Evolutionary conservation across 2,888 invertebrate genomes (phyloP).

Genomic region (Cheilosia grossa): DNA sequence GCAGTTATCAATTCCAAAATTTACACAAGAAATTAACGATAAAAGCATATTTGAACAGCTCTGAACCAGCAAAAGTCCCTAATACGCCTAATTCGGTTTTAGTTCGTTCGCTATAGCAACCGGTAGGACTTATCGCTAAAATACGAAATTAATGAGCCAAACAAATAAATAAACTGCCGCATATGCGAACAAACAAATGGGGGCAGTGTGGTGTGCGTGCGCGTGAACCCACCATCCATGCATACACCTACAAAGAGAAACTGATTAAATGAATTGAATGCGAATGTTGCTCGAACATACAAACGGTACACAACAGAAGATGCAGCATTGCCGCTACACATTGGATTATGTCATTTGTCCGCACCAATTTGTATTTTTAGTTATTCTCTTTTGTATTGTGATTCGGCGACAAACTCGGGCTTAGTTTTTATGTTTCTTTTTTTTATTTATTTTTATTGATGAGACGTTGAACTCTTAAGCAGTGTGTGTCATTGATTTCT

Average conservation of each 20-base stretch:
- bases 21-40: slow-evolving; percentile 22
- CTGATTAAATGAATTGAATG: slow-evolving; percentile 43
- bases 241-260: slow-evolving; percentile 23
- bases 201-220: slow-evolving; percentile 8
- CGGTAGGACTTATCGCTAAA: slow-evolving; percentile 47
- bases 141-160: slow-evolving; percentile 52
- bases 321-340: slow-evolving; percentile 29
- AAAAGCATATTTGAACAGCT: slow-evolving; percentile 29
- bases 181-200: slow-evolving; percentile 37
- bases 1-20: slow-evolving; percentile 30
- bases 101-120: neutral
- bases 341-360: slow-evolving; percentile 59
- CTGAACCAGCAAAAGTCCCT: neutral
- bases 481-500: slow-evolving; percentile 51
- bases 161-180: slow-evolving; percentile 50
- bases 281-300: slow-evolving; percentile 10
- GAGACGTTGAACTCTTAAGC: slow-evolving; percentile 49
- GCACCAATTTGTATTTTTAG: slow-evolving; percentile 34
- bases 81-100: neutral
- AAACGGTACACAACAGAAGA: neutral
- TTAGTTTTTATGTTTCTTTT: slow-evolving; percentile 41
- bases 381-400: slow-evolving; percentile 24
- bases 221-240: neutral
- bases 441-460: slow-evolving; percentile 22
- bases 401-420: slow-evolving; percentile 21